A percentile compares a stretch with the other conserved stretches of the same genome.
Evolutionary conservation across 92 coral and sea anemone species (phyloP).

Genomic region (Zoanthus gigantus): DNA sequence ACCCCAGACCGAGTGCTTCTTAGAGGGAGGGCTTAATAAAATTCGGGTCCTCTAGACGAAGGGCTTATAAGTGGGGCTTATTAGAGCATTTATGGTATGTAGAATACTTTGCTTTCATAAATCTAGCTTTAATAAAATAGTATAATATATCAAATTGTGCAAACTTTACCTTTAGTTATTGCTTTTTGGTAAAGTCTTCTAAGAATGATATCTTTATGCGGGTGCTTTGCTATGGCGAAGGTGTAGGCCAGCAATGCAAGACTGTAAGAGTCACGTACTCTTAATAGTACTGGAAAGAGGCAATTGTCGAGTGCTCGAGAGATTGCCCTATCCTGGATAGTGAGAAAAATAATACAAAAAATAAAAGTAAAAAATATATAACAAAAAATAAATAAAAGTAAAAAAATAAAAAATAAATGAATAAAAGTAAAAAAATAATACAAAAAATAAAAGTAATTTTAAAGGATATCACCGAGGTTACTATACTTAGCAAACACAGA

Average conservation of each 20-base stretch:
- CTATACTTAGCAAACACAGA: no score
- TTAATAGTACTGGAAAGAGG: conserved; percentile 42
- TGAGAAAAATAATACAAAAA: background rate
- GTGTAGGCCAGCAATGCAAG: conserved; percentile 86
- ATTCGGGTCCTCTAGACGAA: no score
- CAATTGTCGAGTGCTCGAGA: conserved; percentile 71
- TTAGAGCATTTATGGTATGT: no score
- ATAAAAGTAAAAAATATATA: background rate
- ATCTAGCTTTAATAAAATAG: background rate
- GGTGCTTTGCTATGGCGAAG: conserved; percentile 70
- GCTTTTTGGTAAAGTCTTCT: conserved; percentile 71
- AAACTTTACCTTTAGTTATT: conserved; percentile 69
- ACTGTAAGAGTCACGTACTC: conserved; percentile 78
- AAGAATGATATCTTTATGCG: conserved; percentile 48
- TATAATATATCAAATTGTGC: background rate
- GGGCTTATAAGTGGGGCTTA: no score
- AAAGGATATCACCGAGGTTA: no score
- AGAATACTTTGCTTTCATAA: background rate
- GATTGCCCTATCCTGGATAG: conserved; percentile 65
- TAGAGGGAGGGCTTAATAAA: no score
- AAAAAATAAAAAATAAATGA: no score
- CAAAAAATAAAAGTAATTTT: background rate
- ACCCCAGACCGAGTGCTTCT: no score
- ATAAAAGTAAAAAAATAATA: background rate
- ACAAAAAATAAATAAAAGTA: background rate